phyloP scores from a whole-genome alignment of 2,797 vertebrate species.

The Poeciliopsis presidionis region DNA sequence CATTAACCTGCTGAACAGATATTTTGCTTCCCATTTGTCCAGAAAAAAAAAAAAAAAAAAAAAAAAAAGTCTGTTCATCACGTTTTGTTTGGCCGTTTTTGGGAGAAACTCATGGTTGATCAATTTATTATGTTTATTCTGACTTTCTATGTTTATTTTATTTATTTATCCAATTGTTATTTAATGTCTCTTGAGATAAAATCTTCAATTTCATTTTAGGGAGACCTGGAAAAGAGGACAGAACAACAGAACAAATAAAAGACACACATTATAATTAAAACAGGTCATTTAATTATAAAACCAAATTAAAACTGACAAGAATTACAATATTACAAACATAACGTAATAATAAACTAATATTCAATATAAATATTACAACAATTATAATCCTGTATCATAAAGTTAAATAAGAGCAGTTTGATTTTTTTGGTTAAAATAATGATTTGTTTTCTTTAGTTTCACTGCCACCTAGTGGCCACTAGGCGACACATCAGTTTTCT shows the following conservation, averaged over 20 bases:
- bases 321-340: not conserved
- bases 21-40: not conserved
- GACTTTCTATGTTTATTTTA: not conserved
- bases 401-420: not conserved
- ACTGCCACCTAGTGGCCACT: slow-evolving; percentile 51
- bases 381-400: not conserved
- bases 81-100: not conserved
- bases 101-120: too few relatives aligned
- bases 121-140: not conserved
- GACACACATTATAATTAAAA: not conserved
- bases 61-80: not conserved
- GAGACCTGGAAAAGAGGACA: not conserved
- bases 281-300: not conserved
- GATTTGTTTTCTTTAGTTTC: slow-evolving; percentile 13
- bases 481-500: slow-evolving; percentile 16
- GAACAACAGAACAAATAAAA: not conserved
- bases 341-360: not conserved
- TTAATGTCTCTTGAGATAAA: not conserved
- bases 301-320: not conserved
- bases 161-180: not conserved
- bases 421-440: not conserved
- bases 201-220: not conserved
- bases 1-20: not conserved
- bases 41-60: not conserved
- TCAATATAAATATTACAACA: not conserved